Evolutionary conservation across 2,113 vertebrate species (phyloP).

Genomic region (Oceanodroma tethys): DNA sequence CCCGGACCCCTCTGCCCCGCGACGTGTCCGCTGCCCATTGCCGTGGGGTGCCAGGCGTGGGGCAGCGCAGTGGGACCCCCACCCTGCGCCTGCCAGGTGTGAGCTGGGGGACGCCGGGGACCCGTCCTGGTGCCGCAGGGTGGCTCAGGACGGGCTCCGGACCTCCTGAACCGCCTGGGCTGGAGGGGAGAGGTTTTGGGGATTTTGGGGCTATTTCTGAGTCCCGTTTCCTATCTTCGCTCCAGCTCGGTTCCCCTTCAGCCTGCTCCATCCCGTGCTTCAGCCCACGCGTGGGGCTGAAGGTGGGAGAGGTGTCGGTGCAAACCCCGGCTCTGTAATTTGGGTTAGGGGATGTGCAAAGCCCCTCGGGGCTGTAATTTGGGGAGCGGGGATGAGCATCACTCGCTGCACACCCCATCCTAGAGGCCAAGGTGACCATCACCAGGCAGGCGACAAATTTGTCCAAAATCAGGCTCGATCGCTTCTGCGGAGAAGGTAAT

Average conservation of each 20-base stretch:
- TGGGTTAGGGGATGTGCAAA: background rate
- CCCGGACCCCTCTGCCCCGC: background rate
- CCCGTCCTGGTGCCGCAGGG: background rate
- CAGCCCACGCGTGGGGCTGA: accelerated
- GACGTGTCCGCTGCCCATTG: accelerated
- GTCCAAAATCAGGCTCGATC: background rate
- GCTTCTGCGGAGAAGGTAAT: accelerated
- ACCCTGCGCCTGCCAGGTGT: too few relatives aligned
- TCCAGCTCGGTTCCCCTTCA: background rate
- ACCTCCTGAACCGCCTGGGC: background rate
- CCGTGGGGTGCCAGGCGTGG: background rate
- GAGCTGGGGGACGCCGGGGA: background rate
- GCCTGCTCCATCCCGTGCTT: background rate
- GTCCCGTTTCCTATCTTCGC: background rate
- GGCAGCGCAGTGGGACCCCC: background rate
- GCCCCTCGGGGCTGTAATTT: accelerated
- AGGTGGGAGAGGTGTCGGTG: background rate
- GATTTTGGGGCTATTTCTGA: background rate
- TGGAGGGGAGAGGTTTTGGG: background rate
- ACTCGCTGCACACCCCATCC: background rate
- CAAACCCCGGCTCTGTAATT: background rate
- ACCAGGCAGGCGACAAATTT: accelerated
- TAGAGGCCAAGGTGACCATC: background rate
- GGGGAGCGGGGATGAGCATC: background rate
- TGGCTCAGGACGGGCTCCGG: background rate